Evolutionary conservation across 1,140 invertebrate genomes (phyloP), one percentile per base, ranked within the genome.

Genomic region (Zaprionus vittiger): DNA sequence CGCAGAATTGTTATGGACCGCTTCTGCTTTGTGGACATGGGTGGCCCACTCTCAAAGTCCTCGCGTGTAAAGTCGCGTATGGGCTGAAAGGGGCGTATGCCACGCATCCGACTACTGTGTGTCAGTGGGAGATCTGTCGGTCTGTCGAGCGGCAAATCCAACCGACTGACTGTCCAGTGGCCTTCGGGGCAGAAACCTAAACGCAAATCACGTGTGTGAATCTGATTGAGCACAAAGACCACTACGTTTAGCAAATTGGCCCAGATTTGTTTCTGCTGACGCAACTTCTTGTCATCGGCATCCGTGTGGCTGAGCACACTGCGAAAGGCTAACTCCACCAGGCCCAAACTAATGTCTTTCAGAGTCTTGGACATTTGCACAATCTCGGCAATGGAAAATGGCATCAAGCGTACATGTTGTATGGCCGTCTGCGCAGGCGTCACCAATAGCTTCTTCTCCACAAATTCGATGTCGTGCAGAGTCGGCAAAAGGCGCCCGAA

Each of bases 391-490:
- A 93, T 90, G 1, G 83, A 91, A 55, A 93, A 93, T 2, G 92
- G 92, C 93, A 93, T 93, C 2, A 93, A 77, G 14, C 83, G 84
- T 3, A 82, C 83, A 77, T 81, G 84, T 5, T 77, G 56, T 9
- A 77, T 60, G 34, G 68, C n/a, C 17, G 68, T 22, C 12, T 74
- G 24, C 22, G 66, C 24, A 20, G 77, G n/a, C 68, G 79, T n/a
- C 31, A 90, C 34, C 52, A 92, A 11, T 15, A 92, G 65, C 54
- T 92, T 83, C 56, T 94, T 93, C 69, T 95, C 93, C 38, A 95
- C 95, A 84, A 99, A 98, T 91, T 98, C 98, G 4, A 96, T 95
- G 93, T 99, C 98, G 82, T 98, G 97, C 17, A 98, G 92, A 0
- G 98, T 98, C 0, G 96, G 95, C 47, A 98, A 94, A 2, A 98